Conservation (phyloP, 2,888 invertebrate species). For the Melinaea menophilus region DNA sequence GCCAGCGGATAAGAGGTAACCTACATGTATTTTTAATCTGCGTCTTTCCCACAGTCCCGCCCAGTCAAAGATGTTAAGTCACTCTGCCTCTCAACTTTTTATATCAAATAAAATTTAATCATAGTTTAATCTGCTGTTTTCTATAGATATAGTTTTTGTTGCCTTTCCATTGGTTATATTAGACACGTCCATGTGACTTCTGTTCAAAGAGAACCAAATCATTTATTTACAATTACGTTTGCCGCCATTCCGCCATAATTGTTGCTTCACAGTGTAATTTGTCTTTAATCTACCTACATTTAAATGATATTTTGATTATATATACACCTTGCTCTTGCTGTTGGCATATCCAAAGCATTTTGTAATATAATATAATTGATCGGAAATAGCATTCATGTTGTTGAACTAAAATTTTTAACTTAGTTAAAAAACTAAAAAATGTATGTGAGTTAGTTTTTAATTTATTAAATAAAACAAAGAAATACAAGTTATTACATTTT, state of each 20-base stretch:
- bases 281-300: not conserved
- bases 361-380: no score
- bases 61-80: conserved; percentile 58
- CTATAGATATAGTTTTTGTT: conserved; percentile 51
- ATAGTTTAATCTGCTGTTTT: conserved; percentile 68
- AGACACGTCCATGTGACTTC: conserved; percentile 37
- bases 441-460: no score
- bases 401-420: no score
- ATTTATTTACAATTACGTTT: conserved; percentile 1
- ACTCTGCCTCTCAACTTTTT: conserved; percentile 50
- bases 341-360: no score
- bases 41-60: conserved; percentile 54
- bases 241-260: not conserved
- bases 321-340: no score
- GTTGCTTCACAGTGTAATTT: not conserved
- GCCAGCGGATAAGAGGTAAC: conserved; percentile 44
- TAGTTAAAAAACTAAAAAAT: no score
- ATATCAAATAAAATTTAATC: conserved; percentile 63
- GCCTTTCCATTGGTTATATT: conserved; percentile 36
- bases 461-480: no score
- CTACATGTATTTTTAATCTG: conserved; percentile 47
- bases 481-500: no score
- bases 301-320: not conserved
- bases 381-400: no score
- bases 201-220: conserved; percentile 27